These are phyloP conservation scores for Neosilurus hyrtlii DNA, from an alignment of 2,797 vertebrate species.

Conservation along the genomic window DNA sequence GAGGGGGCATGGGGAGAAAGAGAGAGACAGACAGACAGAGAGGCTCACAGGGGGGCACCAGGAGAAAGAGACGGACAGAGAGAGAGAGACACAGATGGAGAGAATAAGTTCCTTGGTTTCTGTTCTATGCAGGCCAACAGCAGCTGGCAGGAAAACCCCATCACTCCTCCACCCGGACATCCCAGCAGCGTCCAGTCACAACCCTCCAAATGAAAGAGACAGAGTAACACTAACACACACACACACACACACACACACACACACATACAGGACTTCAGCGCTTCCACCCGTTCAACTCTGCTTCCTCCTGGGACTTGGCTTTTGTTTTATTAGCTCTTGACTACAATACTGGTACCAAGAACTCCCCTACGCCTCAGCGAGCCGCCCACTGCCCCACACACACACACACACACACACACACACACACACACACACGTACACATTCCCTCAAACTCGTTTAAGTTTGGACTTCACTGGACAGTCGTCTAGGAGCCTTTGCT, in stretches of 20 bases:
- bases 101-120: slow-evolving; percentile 3
- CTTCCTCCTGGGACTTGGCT: slow-evolving; percentile 25
- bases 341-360: slow-evolving; percentile 10
- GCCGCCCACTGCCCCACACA: not conserved
- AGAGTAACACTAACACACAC: slow-evolving; percentile 43
- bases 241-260: slow-evolving; percentile 59
- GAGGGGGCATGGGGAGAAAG: too few species aligned
- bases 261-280: slow-evolving; percentile 27
- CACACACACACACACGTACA: not conserved
- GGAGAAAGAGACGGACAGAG: not conserved
- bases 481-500: slow-evolving; percentile 8
- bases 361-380: not conserved
- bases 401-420: not conserved
- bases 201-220: slow-evolving; percentile 76
- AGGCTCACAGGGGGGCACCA: too few species aligned
- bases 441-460: not conserved
- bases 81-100: not conserved
- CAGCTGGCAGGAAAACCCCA: slow-evolving; percentile 82
- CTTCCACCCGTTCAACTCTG: slow-evolving; percentile 30
- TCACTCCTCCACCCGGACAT: slow-evolving; percentile 78
- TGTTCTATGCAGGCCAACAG: slow-evolving; percentile 73
- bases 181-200: slow-evolving; percentile 81
- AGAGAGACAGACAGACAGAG: too few species aligned
- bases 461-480: slow-evolving; percentile 15
- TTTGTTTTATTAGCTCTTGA: slow-evolving; percentile 30